Evolutionary conservation across 2,797 vertebrate genomes (phyloP), one percentile per base, ranked within the genome.

Genomic region (Etheostoma perlongum): DNA sequence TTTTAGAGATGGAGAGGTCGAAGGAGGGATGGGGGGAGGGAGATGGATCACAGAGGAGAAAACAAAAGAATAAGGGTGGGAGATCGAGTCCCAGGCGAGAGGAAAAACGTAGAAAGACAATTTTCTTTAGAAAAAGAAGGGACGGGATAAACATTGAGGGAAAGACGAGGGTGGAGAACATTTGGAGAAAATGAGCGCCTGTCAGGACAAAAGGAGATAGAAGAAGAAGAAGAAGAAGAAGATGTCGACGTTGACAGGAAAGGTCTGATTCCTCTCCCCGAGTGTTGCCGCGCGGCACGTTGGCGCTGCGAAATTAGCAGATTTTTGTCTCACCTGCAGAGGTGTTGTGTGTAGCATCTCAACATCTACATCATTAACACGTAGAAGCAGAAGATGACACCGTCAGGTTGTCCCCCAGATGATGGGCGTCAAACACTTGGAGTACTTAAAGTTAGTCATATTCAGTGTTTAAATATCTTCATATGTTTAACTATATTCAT

Each of bases 1-100:
- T 91, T 89, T 90, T 81, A 68, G 67, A 75, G 79, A 78, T 47
- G 64, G 85, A 70, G 73, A 67, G 68, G 68, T 14, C 10, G 77
- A 44, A 15, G 0, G 52, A 74, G 72, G 84, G 36, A 9, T 21
- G 3, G 21, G 21, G 19, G 12, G 44, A 18, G 42, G 14, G 44
- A 30, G 16, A 36, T 27, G 72, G 62, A 63, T 68, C 27, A 44
- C 51, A 52, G 69, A 65, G 52, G 54, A 65, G 57, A 72, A 59
- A 75, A 76, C 36, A 57, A 48, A 48, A 65, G 61, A 62, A 52
- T 66, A 49, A 64, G 25, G 30, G 27, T 47, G n/a, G 21, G 57
- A 63, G 66, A 58, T 74, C 4, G 7, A 48, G 40, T 62, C 64
- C 10, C 63, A 67, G 27, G n/a, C 6, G 12, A 23, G n/a, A 25